phyloP scores from a whole-genome alignment of 2,113 vertebrate species.

The Syngnathus scovelli region DNA sequence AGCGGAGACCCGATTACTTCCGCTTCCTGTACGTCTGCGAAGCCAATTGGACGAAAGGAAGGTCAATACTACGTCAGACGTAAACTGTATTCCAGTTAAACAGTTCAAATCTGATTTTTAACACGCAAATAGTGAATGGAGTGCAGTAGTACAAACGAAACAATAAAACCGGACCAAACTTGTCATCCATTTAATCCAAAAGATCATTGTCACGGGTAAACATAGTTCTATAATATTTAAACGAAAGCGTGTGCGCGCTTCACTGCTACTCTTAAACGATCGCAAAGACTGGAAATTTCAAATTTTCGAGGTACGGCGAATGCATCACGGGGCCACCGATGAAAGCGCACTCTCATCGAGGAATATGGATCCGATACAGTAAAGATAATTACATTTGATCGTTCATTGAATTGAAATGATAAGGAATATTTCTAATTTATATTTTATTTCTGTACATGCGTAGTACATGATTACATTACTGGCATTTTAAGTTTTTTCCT shows the following conservation, averaged over 20 bases:
- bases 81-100: background rate
- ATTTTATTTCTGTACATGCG: no score
- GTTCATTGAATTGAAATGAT: no score
- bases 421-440: no score
- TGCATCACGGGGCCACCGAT: background rate
- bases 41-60: constrained; percentile 50
- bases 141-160: no score
- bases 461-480: no score
- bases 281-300: background rate
- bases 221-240: background rate
- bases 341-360: background rate
- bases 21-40: constrained; percentile 26
- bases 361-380: no score
- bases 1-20: constrained; percentile 33
- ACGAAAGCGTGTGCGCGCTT: background rate
- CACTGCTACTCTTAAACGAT: background rate
- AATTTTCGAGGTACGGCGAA: background rate
- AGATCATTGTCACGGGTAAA: background rate
- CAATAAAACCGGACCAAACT: background rate
- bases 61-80: constrained; percentile 11
- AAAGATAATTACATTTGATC: no score
- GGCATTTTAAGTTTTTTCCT: no score
- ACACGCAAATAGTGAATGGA: no score
- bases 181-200: background rate
- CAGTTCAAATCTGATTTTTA: background rate